These are phyloP conservation scores for Acleris laterana DNA, from an alignment of 2,888 invertebrate genomes.

Conservation along the genomic window DNA sequence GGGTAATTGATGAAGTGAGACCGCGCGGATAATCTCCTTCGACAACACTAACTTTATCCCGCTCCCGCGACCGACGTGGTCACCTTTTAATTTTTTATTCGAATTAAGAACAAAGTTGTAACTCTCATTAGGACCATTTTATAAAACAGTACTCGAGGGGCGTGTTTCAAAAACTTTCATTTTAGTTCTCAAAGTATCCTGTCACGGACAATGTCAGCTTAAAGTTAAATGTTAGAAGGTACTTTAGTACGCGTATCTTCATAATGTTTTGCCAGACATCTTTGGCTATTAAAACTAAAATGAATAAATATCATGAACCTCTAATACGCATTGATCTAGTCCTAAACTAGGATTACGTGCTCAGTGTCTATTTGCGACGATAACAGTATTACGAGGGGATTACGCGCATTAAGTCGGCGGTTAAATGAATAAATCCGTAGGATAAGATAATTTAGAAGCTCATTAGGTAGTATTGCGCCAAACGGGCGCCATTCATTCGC, in stretches of 20 bases:
- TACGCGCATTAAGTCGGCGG: no score
- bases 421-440: conserved; percentile 51
- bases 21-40: conserved; percentile 64
- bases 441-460: conserved; percentile 56
- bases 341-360: no score
- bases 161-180: conserved; percentile 1
- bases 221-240: no score
- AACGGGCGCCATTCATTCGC: conserved; percentile 67
- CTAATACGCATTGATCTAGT: no score
- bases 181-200: neutral
- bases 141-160: conserved; percentile 15
- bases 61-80: conserved; percentile 48
- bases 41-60: conserved; percentile 62
- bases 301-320: no score
- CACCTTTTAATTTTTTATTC: conserved; percentile 48
- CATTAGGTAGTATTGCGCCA: conserved; percentile 62
- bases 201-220: neutral
- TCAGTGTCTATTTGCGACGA: no score
- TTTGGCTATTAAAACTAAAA: no score
- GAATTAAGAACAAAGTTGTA: conserved; percentile 43
- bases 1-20: conserved; percentile 75
- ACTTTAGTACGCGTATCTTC: no score
- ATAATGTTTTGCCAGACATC: neutral
- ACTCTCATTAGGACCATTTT: conserved; percentile 23
- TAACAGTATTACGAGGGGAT: no score